Conservation (phyloP, 2,113 vertebrate species). For the Turnix velox region DNA sequence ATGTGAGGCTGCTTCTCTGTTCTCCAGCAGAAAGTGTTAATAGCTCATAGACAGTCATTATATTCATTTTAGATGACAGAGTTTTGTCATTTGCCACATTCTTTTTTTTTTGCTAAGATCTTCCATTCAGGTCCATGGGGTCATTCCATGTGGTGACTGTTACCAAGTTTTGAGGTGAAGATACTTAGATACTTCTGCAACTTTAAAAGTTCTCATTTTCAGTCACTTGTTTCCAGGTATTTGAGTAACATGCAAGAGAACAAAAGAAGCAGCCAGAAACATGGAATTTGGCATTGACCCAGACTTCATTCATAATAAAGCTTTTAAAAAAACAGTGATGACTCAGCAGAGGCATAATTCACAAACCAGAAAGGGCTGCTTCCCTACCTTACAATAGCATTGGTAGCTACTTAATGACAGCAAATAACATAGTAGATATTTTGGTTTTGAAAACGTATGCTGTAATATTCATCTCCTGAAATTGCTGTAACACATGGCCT, state of each 20-base stretch:
- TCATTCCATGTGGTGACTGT: neutral
- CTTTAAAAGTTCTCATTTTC: neutral
- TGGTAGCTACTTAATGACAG: neutral
- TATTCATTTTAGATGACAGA: neutral
- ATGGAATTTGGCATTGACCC: neutral
- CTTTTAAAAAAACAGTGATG: neutral
- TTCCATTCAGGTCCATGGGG: neutral
- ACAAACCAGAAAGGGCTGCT: conserved; percentile 32
- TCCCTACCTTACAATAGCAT: conserved; percentile 11
- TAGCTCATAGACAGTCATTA: no score
- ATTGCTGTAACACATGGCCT: conserved; percentile 6
- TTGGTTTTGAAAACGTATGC: conserved; percentile 18
- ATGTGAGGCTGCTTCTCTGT: neutral
- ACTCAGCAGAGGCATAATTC: conserved; percentile 22
- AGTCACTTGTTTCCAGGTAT: neutral
- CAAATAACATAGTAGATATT: conserved; percentile 35
- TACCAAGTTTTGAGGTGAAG: neutral
- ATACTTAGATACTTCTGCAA: neutral
- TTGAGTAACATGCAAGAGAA: neutral
- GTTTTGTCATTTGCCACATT: neutral
- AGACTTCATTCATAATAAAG: conserved; percentile 7
- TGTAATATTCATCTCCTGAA: conserved; percentile 30
- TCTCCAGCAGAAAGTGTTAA: neutral
- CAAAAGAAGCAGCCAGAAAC: neutral
- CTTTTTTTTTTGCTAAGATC: neutral